Base-by-base conservation (phyloP, 2,888 invertebrate genomes). In the Helleia helle region DNA sequence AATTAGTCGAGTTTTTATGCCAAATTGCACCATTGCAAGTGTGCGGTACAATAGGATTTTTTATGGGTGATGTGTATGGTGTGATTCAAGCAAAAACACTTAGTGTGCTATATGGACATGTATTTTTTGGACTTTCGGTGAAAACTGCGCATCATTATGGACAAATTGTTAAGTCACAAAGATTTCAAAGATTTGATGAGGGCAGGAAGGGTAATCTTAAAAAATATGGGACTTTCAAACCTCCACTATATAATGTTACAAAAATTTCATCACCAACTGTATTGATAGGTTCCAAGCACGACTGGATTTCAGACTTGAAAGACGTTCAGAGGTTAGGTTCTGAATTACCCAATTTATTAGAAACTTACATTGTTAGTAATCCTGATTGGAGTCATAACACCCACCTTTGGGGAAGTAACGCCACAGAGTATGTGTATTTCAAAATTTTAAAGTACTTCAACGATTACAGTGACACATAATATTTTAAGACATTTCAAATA, bases 181-280 rank as follows among this genome's bases (percentile, higher is more conserved):
- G 24, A n/a, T 39, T 39, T 12, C 39, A 39, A 30, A 18, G 39
- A 14, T 39, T 24, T n/a, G 30, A 39, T n/a, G 30, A 30, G 2
- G 30, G 39, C 1, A 11, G 15, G 9, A n/a, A 39, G 15, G 30
- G 8, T 4, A 39, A 39, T 24, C 25, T 22, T 4, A 28, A 15
- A 22, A 14, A 11, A 15, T 39, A 39, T 7, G 39, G 39, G 9
- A 9, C n/a, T 1, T 14, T 9, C 6, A 29, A 9, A 0, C 64
- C 71, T 0, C 70, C 71, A 0, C 36, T 41, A 1, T 73, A 72
- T 40, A 53, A 69, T 18, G 42, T 74, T 22, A 50, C 38, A 11
- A 63, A 60, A 37, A 50, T 73, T 1, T 63, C 54, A 0, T 59
- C 63, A 50, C 51, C 54, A 1, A 44, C 58, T 0, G 56, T 55